phyloP scores from a whole-genome alignment of 1,140 invertebrate species.

The Geopemphigus sp. region DNA sequence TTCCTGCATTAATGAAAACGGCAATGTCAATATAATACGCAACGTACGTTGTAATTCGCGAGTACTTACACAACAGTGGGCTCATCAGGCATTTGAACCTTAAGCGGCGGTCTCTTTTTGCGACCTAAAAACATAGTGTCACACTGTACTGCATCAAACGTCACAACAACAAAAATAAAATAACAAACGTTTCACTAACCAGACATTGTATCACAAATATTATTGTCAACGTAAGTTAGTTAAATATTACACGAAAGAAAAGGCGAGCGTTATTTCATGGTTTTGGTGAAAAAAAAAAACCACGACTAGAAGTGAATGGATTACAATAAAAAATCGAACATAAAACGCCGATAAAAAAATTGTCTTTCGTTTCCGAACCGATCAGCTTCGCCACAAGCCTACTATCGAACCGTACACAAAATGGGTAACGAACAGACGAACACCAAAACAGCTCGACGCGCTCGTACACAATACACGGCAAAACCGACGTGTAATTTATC shows the following conservation, averaged over 20 bases:
- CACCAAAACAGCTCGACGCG: background rate
- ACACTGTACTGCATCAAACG: conserved; percentile 8
- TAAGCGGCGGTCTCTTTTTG: conserved; percentile 21
- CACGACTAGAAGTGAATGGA: too few relatives aligned
- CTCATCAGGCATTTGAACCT: conserved; percentile 5
- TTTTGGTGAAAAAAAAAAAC: background rate
- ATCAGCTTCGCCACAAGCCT: too few relatives aligned
- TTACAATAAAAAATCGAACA: too few relatives aligned
- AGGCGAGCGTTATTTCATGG: background rate
- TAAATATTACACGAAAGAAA: background rate
- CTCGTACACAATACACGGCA: background rate
- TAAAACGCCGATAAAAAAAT: too few relatives aligned
- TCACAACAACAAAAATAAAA: conserved; percentile 1
- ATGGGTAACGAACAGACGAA: background rate
- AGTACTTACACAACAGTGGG: conserved; percentile 31
- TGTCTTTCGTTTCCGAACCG: too few relatives aligned
- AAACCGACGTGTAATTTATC: background rate
- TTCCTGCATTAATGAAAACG: conserved; percentile 58
- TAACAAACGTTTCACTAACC: conserved; percentile 38
- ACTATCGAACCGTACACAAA: too few relatives aligned
- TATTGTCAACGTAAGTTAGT: background rate
- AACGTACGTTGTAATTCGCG: background rate
- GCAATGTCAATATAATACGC: background rate
- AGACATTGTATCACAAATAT: conserved; percentile 17
- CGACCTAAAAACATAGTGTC: conserved; percentile 38